Percentiles rank a stretch among this genome's conserved stretches.
Conservation (phyloP, 2,113 vertebrate genomes). For the Chiloscyllium plagiosum region DNA sequence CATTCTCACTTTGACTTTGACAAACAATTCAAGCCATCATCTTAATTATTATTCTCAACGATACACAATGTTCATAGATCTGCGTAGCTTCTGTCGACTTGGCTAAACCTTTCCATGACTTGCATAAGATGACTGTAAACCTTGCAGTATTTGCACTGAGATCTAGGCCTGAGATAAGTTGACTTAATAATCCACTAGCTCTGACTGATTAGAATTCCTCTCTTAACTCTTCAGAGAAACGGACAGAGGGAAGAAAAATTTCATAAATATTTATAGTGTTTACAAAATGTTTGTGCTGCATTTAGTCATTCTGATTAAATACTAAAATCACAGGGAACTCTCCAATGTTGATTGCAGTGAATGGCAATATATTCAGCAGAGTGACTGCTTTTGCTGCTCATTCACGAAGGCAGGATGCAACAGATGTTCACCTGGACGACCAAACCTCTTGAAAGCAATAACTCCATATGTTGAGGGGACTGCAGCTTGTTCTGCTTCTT, state of each 20-base stretch:
- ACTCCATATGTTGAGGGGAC: conserved; percentile 53
- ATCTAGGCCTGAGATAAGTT: conserved; percentile 41
- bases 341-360: neutral
- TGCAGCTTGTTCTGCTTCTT: conserved; percentile 48
- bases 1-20: neutral
- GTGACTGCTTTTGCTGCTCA: conserved; percentile 52
- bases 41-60: neutral
- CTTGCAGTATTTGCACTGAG: conserved; percentile 21
- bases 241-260: neutral
- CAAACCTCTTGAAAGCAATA: conserved; percentile 53
- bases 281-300: neutral
- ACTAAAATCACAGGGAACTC: neutral
- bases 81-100: neutral
- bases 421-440: conserved; percentile 65
- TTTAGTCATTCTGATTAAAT: neutral
- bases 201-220: conserved; percentile 42
- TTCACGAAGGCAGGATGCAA: conserved; percentile 52
- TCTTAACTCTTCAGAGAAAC: conserved; percentile 16
- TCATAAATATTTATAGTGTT: neutral
- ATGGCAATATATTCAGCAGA: neutral
- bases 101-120: conserved; percentile 33
- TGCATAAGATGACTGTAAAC: conserved; percentile 36
- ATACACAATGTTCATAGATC: neutral
- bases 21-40: neutral
- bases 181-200: conserved; percentile 55